Evolutionary conservation across 2,888 invertebrate species (phyloP).

Genomic region (Brachypalpus laphriformis): DNA sequence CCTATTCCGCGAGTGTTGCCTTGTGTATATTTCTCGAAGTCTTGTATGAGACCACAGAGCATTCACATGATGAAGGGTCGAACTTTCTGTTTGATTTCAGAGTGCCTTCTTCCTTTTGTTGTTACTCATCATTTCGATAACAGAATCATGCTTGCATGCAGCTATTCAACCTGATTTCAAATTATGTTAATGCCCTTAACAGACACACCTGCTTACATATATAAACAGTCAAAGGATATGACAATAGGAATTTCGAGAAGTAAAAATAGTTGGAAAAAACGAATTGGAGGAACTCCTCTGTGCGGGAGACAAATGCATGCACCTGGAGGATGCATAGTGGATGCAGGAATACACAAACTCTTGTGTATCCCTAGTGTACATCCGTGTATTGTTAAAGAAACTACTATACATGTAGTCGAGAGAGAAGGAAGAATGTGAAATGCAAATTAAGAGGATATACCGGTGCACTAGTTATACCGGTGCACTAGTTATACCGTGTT

Average conservation of each 20-base stretch:
- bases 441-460: slow-evolving; percentile 43
- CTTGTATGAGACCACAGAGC: no score
- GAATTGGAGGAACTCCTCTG: slow-evolving; percentile 4
- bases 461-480: neutral
- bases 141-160: slow-evolving; percentile 43
- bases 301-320: slow-evolving; percentile 38
- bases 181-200: slow-evolving; percentile 49
- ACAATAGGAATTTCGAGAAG: slow-evolving; percentile 30
- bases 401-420: neutral
- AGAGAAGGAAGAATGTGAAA: slow-evolving; percentile 29
- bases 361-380: neutral
- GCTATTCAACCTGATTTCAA: slow-evolving; percentile 55
- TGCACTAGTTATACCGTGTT: neutral
- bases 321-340: slow-evolving; percentile 22
- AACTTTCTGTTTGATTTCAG: no score
- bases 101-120: neutral
- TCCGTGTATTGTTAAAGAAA: slow-evolving; percentile 22
- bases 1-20: neutral
- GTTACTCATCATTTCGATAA: slow-evolving; percentile 24
- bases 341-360: neutral
- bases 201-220: slow-evolving; percentile 14
- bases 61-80: neutral
- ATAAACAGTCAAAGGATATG: slow-evolving; percentile 7
- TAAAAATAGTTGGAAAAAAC: slow-evolving; percentile 38
- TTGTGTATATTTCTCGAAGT: neutral